phyloP scores from a whole-genome alignment of 1,140 invertebrate species.

The Oncopodura yosiiana region DNA sequence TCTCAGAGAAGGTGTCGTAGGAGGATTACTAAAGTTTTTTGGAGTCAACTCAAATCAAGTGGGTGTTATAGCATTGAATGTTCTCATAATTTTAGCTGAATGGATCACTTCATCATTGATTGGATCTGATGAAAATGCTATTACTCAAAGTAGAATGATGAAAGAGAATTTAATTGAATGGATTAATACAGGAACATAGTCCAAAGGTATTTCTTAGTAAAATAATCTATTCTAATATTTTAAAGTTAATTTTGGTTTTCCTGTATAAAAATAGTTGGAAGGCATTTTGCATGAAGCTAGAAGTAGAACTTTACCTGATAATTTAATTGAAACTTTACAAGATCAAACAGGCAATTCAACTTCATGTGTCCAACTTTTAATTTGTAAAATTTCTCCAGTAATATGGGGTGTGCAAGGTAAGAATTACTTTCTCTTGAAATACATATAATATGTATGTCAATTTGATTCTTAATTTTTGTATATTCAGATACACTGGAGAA shows the following conservation, averaged over 20 bases:
- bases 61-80: conserved; percentile 66
- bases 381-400: conserved; percentile 66
- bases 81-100: conserved; percentile 69
- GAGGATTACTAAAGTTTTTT: conserved; percentile 58
- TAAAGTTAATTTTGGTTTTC: not conserved
- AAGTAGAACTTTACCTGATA: conserved; percentile 46
- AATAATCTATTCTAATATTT: not conserved
- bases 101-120: conserved; percentile 30
- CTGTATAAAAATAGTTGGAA: conserved; percentile 24
- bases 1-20: conserved; percentile 45
- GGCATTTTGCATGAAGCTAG: conserved; percentile 32
- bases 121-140: conserved; percentile 25
- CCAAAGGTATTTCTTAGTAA: conserved; percentile 10
- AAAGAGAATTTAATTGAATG: conserved; percentile 29
- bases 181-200: conserved; percentile 23
- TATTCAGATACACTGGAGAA: conserved; percentile 18
- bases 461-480: no score
- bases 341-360: conserved; percentile 48
- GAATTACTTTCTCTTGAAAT: no score
- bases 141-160: conserved; percentile 21
- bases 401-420: conserved; percentile 63
- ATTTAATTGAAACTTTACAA: conserved; percentile 51
- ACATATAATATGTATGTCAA: no score
- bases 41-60: conserved; percentile 62
- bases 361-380: conserved; percentile 57